A percentile compares a stretch with the other conserved stretches of the same genome.
phyloP scores from a whole-genome alignment of 2,113 vertebrate species.

The Baryphthengus martii region DNA sequence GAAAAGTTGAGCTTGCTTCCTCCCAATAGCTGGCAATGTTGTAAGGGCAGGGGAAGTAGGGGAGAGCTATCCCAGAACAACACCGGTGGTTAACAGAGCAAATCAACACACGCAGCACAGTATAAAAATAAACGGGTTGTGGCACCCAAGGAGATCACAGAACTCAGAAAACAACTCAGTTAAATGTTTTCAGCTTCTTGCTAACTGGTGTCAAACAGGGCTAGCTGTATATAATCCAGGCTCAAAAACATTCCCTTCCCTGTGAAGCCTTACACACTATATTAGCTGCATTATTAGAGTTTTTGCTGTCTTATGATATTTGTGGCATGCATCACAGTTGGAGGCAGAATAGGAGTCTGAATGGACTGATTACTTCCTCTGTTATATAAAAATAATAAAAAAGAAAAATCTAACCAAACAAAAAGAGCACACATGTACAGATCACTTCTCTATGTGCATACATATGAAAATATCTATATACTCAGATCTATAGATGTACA shows the following conservation, averaged over 20 bases:
- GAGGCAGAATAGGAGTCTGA: not conserved
- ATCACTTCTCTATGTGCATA: not conserved
- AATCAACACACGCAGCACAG: not conserved
- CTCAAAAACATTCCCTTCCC: not conserved
- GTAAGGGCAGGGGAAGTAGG: not conserved
- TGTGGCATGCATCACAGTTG: not conserved
- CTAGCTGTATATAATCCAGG: not conserved
- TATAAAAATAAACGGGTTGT: not conserved
- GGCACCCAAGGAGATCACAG: not conserved
- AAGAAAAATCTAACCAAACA: not conserved
- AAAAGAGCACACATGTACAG: accelerated
- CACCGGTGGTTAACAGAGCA: not conserved
- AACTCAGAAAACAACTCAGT: not conserved
- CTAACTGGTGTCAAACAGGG: not conserved
- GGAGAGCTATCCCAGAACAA: not conserved
- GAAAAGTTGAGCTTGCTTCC: not conserved
- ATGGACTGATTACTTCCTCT: not conserved
- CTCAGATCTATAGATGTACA: not conserved
- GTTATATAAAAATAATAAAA: not conserved
- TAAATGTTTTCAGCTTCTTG: not conserved
- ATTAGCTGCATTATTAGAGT: not conserved
- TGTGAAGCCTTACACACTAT: not conserved
- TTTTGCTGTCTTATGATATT: not conserved
- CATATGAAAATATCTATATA: not conserved
- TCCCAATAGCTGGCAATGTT: accelerated